Evolutionary conservation across 2,888 invertebrate species (phyloP).

Genomic region (Heteropelma amictum): DNA sequence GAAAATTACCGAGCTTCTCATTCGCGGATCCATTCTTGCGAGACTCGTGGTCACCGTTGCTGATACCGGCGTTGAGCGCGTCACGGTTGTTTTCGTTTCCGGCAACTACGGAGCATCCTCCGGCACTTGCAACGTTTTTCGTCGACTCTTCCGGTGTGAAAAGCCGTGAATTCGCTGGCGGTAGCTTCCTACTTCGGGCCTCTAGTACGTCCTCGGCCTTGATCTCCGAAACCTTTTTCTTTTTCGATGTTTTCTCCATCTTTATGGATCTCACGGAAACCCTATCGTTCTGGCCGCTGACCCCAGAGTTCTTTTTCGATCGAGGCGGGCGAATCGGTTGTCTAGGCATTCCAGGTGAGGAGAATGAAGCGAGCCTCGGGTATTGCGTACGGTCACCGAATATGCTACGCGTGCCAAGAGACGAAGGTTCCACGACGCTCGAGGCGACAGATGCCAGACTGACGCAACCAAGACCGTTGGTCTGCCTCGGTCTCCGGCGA

Average conservation of each 20-base stretch:
- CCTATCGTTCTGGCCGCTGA: too few species aligned
- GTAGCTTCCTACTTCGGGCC: conserved; percentile 64
- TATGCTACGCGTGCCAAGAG: conserved; percentile 52
- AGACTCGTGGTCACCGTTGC: too few species aligned
- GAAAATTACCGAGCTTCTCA: conserved; percentile 47
- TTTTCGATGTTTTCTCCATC: conserved; percentile 54
- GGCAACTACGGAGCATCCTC: too few species aligned
- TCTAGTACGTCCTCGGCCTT: conserved; percentile 72
- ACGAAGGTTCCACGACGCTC: conserved; percentile 61
- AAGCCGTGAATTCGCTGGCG: neutral
- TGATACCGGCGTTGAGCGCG: too few species aligned
- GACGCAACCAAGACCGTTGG: conserved; percentile 87
- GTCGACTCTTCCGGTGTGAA: neutral
- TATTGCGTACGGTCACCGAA: conserved; percentile 35
- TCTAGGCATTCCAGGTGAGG: conserved; percentile 44
- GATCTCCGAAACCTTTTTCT: conserved; percentile 70
- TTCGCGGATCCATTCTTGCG: conserved; percentile 5
- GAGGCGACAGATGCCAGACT: conserved; percentile 81
- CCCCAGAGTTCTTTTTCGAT: conserved; percentile 87
- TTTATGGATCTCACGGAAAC: conserved; percentile 65
- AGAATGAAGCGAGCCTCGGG: neutral
- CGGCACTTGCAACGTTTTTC: too few species aligned
- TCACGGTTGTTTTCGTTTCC: too few species aligned
- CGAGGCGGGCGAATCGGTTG: conserved; percentile 86
- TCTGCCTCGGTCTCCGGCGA: conserved; percentile 83